Evolutionary conservation across 2,888 invertebrate species (phyloP).

Genomic region (Drosophila kambysellisi): DNA sequence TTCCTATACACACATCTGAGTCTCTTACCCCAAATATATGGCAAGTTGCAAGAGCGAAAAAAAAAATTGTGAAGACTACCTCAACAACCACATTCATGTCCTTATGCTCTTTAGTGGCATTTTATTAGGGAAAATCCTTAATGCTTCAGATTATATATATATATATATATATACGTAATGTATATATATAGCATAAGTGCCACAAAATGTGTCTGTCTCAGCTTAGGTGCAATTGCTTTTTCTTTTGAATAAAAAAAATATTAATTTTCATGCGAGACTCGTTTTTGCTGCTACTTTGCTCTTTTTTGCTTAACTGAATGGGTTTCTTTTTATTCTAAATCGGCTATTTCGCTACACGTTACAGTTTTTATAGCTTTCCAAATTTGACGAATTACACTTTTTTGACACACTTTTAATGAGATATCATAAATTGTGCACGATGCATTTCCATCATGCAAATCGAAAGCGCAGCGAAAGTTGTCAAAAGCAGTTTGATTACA

Average conservation of each 20-base stretch:
- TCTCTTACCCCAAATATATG: neutral
- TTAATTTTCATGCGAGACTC: constrained; percentile 1
- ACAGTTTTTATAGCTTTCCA: constrained; percentile 1
- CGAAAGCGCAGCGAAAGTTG: constrained; percentile 17
- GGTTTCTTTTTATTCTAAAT: constrained; percentile 7
- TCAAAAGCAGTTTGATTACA: neutral
- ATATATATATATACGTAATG: neutral
- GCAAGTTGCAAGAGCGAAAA: neutral
- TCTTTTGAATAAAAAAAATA: constrained; percentile 16
- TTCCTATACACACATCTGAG: neutral
- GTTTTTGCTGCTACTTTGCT: neutral
- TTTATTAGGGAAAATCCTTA: neutral
- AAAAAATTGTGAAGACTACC: neutral
- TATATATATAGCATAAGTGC: neutral
- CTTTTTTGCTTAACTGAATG: constrained; percentile 1
- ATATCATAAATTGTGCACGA: neutral
- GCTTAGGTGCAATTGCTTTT: constrained; percentile 7
- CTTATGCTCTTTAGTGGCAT: constrained; percentile 39
- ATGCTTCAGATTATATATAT: neutral
- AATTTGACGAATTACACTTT: neutral
- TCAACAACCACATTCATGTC: constrained; percentile 38
- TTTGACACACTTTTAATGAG: neutral
- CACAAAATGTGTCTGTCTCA: neutral
- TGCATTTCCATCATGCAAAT: constrained; percentile 9
- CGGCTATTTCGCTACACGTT: constrained; percentile 15